Conservation (phyloP, 2,797 vertebrate species). For the Cirrhinus mrigala region DNA sequence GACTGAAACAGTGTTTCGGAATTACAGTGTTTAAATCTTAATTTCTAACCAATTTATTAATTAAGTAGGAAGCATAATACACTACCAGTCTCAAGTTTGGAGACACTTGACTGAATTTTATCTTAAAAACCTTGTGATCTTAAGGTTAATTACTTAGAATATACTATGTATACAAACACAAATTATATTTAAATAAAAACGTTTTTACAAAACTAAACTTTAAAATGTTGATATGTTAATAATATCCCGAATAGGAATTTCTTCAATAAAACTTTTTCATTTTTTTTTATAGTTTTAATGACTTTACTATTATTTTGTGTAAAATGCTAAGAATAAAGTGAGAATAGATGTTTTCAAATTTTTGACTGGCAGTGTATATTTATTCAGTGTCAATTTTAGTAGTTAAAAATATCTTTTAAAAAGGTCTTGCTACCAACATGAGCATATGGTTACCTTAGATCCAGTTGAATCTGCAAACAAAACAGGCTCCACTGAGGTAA, state of each 20-base stretch:
- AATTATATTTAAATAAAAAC: too few relatives aligned
- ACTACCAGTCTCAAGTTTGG: background rate
- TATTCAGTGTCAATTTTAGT: conserved; percentile 64
- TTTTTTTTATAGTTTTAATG: background rate
- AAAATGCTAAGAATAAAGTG: background rate
- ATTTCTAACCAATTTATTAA: conserved; percentile 56
- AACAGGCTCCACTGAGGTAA: background rate
- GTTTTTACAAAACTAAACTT: background rate
- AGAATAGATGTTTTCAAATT: background rate
- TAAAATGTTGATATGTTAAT: background rate
- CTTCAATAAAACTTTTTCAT: background rate
- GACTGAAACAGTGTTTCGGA: conserved; percentile 65
- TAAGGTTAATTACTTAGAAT: background rate
- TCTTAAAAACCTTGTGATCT: background rate
- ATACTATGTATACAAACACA: conserved; percentile 7
- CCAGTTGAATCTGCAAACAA: conserved; percentile 34
- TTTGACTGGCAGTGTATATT: conserved; percentile 25
- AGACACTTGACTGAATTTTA: background rate
- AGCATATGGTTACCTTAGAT: conserved; percentile 42
- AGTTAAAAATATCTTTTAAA: conserved; percentile 57
- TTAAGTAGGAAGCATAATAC: conserved; percentile 53
- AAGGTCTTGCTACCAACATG: conserved; percentile 46
- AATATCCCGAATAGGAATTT: background rate
- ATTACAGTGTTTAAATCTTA: too few relatives aligned
- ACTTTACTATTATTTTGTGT: background rate